Conservation (phyloP, 1,140 invertebrate species). For the Papilio polyxenes region DNA sequence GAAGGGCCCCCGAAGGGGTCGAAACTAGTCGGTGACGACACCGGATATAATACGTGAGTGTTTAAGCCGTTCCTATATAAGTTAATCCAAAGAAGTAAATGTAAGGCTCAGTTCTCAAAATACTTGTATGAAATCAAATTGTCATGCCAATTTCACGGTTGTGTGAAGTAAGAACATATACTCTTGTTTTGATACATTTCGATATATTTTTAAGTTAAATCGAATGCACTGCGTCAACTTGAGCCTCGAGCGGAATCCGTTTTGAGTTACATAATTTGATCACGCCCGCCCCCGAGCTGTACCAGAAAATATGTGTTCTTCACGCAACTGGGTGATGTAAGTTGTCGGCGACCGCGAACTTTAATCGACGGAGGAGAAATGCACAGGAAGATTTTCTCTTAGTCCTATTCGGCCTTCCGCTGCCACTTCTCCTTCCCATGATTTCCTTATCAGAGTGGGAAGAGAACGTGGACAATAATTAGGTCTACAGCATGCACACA, state of each 20-base stretch:
- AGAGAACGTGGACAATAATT: too few relatives aligned
- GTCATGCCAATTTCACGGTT: neutral
- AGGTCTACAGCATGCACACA: too few relatives aligned
- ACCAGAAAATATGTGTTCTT: slow-evolving; percentile 34
- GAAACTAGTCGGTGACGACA: too few relatives aligned
- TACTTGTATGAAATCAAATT: neutral
- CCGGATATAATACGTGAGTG: too few relatives aligned
- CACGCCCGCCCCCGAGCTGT: slow-evolving; percentile 23
- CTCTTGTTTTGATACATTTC: neutral
- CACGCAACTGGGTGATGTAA: neutral
- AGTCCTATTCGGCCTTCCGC: too few relatives aligned
- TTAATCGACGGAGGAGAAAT: neutral
- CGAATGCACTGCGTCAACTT: slow-evolving; percentile 37
- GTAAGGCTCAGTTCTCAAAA: neutral
- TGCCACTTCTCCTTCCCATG: too few relatives aligned
- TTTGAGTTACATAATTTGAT: slow-evolving; percentile 37
- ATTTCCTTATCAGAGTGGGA: too few relatives aligned
- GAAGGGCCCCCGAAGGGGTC: too few relatives aligned
- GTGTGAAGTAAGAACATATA: neutral
- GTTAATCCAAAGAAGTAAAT: too few relatives aligned
- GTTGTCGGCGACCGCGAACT: neutral
- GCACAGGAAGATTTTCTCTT: too few relatives aligned
- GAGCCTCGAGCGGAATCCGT: slow-evolving; percentile 21
- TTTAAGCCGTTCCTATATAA: too few relatives aligned
- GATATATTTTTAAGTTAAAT: slow-evolving; percentile 34